Evolutionary conservation across 2,888 invertebrate genomes (phyloP).

Genomic region (Conops quadrifasciatus): DNA sequence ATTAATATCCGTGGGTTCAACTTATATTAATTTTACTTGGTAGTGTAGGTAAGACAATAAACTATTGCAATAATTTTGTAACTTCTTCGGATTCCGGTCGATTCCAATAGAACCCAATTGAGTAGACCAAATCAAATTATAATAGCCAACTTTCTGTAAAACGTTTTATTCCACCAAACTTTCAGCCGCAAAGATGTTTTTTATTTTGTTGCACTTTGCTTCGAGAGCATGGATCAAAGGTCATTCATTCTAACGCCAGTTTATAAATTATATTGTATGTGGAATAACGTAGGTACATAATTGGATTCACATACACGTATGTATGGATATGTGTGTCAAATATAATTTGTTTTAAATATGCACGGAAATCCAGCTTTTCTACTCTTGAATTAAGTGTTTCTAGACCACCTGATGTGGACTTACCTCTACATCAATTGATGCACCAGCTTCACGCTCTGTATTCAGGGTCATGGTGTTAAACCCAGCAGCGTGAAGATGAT

Average conservation of each 20-base stretch:
- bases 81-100: neutral
- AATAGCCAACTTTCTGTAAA: no score
- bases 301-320: neutral
- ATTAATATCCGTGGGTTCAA: no score
- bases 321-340: neutral
- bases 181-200: no score
- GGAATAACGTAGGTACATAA: neutral
- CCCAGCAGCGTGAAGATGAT: neutral
- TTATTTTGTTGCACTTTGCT: no score
- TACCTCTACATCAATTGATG: slow-evolving; percentile 49
- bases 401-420: slow-evolving; percentile 27
- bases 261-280: neutral
- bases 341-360: no score
- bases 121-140: no score
- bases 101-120: neutral
- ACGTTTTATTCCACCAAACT: no score
- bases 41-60: no score
- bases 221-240: no score
- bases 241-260: neutral
- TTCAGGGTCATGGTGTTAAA: slow-evolving; percentile 46
- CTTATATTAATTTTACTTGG: no score
- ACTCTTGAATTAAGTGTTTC: neutral
- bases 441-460: slow-evolving; percentile 33
- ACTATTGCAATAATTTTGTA: no score
- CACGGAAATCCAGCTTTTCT: neutral